Percentiles rank a stretch among this genome's conserved stretches.
phyloP scores from a whole-genome alignment of 2,797 vertebrate species.

The Dicrostonyx torquatus region DNA sequence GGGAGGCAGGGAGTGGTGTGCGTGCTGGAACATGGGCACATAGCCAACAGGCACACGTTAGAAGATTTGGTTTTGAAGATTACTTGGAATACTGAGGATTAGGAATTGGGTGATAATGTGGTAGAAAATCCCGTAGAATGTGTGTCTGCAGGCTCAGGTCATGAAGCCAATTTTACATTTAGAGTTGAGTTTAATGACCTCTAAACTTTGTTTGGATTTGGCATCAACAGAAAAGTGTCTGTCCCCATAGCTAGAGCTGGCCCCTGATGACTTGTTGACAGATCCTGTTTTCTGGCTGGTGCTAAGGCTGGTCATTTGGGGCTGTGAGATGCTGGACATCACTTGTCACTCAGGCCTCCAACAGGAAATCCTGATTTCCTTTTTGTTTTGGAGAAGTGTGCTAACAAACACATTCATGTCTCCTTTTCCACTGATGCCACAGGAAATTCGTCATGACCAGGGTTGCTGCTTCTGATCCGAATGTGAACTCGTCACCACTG shows the following conservation, averaged over 20 bases:
- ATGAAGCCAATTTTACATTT: constrained; percentile 25
- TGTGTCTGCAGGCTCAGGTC: neutral
- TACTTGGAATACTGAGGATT: neutral
- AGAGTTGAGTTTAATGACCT: neutral
- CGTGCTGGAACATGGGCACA: neutral
- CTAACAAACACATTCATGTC: constrained; percentile 55
- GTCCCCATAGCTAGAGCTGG: neutral
- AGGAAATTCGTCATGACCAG: constrained; percentile 74
- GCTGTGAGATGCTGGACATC: constrained; percentile 16
- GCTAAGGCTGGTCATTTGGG: neutral
- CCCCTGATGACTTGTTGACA: neutral
- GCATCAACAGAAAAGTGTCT: constrained; percentile 14
- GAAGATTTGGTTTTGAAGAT: neutral
- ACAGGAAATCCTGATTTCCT: constrained; percentile 71
- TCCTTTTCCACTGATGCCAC: constrained; percentile 36
- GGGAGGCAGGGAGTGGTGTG: neutral
- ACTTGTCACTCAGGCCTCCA: neutral
- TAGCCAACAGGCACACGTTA: neutral
- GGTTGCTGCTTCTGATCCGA: constrained; percentile 2
- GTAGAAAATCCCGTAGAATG: neutral
- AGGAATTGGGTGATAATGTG: neutral
- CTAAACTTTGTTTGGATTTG: constrained; percentile 54
- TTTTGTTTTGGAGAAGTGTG: constrained; percentile 68
- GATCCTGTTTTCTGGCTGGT: constrained; percentile 55
- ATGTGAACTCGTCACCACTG: neutral